A percentile compares a stretch with the other conserved stretches of the same genome.
Conservation (phyloP, 2,113 vertebrate species). For the Bothrops jararaca region DNA sequence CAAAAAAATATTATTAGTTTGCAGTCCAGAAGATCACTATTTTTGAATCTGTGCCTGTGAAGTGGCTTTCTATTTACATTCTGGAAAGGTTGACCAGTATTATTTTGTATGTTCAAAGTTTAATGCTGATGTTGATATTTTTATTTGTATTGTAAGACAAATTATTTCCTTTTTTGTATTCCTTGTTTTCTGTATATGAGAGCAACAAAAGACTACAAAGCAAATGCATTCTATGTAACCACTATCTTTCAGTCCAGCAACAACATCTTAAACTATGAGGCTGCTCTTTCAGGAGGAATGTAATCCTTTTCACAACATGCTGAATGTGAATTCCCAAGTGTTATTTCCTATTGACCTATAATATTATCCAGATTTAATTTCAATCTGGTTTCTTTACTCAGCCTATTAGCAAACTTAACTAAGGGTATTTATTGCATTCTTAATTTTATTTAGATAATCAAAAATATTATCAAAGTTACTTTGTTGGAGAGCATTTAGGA, state of each 20-base stretch:
- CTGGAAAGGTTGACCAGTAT: not conserved
- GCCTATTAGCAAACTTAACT: not conserved
- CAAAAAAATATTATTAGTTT: not conserved
- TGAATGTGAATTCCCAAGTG: not conserved
- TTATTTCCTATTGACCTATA: not conserved
- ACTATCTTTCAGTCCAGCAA: not conserved
- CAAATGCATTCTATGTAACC: not conserved
- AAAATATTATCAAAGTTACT: not conserved
- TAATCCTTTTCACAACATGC: not conserved
- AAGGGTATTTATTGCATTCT: not conserved
- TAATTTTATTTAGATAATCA: not conserved
- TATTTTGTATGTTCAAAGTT: not conserved
- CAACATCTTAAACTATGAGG: not conserved
- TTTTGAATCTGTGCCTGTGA: not conserved
- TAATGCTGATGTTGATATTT: not conserved
- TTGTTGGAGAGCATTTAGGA: not conserved
- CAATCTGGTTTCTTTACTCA: not conserved
- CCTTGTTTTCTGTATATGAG: not conserved
- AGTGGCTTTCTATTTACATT: not conserved
- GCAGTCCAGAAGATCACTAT: not conserved
- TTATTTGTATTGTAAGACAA: not conserved
- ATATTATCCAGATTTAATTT: not conserved
- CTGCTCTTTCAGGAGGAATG: not conserved
- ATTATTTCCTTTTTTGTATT: not conserved
- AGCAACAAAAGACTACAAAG: not conserved